Base-by-base conservation (phyloP, 2,797 vertebrate genomes). In the Rhinophrynus dorsalis region DNA sequence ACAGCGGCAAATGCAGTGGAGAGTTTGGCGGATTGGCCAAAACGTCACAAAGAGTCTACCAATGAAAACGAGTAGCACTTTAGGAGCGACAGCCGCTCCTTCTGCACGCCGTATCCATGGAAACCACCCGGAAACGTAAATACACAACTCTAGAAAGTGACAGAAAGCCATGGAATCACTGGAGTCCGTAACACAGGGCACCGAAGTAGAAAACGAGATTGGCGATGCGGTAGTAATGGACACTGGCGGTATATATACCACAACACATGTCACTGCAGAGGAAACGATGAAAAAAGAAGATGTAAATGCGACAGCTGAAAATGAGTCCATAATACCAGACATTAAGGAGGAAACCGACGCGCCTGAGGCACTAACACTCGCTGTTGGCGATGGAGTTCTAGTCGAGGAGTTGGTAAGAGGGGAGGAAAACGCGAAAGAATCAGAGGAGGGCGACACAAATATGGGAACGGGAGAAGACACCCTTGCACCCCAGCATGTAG, bases 61-160 rank as follows among this genome's bases (percentile, higher is more conserved):
- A 58, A 40, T 27, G 1, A 8, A 9, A 38, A n/a, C 6, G 9
- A 30, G 30, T 15, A 7, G 20, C 21, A 6, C 7, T 0, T 1
- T 23, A 17, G 9, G 1, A 6, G 1, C 29, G 2, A 7, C 13
- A 13, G 45, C 12, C 12, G 33, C 15, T 55, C 40, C 7, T 40
- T 37, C 18, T 42, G n/a, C 48, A n/a, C 45, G 23, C 54, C 37
- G 55, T 70, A 21, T 40, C 63, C 50, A 55, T 54, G 29, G 61
- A 29, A 27, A 48, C 60, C 29, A 4, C 6, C n/a, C 4, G 7
- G 50, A 37, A 13, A 33, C 40, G 26, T 37, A 55, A 37, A 47
- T 57, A 62, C 51, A 71, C 47, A 69, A 21, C 8, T 7, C n/a
- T 6, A 2, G 23, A 8, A 12, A 12, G 7, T 12, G 11, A 9